Percentiles rank a stretch among this genome's conserved stretches.
Conservation (phyloP, 1,140 invertebrate genomes). For the Choristoneura fumiferana region DNA sequence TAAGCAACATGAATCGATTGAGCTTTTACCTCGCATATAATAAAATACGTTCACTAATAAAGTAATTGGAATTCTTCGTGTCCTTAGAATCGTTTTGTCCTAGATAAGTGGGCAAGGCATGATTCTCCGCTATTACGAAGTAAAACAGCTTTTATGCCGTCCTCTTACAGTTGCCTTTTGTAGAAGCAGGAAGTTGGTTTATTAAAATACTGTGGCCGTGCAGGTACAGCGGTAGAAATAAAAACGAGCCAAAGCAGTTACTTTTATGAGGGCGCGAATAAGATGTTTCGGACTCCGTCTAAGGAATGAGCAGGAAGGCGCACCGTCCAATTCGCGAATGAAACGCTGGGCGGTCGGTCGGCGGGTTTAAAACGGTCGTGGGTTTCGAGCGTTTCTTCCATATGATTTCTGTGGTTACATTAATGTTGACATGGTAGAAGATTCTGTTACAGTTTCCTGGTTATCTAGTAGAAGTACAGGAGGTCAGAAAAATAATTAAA, state of each 20-base stretch:
- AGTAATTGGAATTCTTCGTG: constrained; percentile 75
- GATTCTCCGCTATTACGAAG: constrained; percentile 34
- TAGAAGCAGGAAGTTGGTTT: constrained; percentile 47
- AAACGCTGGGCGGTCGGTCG: constrained; percentile 22
- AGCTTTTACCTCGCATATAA: neutral
- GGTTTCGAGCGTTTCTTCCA: too few relatives aligned
- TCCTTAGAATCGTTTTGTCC: constrained; percentile 69
- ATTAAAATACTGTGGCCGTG: constrained; percentile 78
- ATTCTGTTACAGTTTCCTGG: too few relatives aligned
- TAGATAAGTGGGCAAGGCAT: constrained; percentile 71
- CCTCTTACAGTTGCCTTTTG: constrained; percentile 35
- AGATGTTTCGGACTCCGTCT: constrained; percentile 76
- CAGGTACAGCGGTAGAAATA: constrained; percentile 76
- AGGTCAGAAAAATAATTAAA: too few relatives aligned
- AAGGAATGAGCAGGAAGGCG: constrained; percentile 61
- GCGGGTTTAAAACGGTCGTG: constrained; percentile 6
- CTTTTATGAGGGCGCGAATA: constrained; percentile 78
- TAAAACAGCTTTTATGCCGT: constrained; percentile 35
- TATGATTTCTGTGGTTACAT: too few relatives aligned
- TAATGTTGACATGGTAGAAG: too few relatives aligned
- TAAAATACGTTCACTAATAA: constrained; percentile 44
- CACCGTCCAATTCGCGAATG: constrained; percentile 36
- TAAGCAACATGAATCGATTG: neutral
- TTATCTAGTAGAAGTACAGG: too few relatives aligned
- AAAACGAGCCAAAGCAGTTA: constrained; percentile 77